Base-by-base conservation (phyloP, 2,888 invertebrate species). In the Saturnia pavonia region DNA sequence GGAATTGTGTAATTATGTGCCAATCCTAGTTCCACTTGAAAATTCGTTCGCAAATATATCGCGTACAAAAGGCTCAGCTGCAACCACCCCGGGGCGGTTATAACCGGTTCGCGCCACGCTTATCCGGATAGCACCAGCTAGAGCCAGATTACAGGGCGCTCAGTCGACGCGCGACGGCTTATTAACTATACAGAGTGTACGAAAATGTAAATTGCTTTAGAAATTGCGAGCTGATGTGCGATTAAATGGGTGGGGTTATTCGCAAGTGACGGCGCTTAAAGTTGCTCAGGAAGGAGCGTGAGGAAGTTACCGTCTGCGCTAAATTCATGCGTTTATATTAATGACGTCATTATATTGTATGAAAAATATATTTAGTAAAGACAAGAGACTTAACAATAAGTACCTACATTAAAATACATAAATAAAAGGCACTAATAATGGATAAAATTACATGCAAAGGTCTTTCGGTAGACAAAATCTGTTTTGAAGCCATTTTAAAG, bases 151-250 rank as follows among this genome's bases (percentile, higher is more conserved):
- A 86, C 83, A 85, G 82, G 78, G 81, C 77, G 77, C 80, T 65
- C 65, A 65, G 77, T 76, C 77, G 78, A 80, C 77, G 82, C 75
- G 74, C 75, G 74, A 76, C 78, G 78, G 80, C 82, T 85, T 86
- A 87, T 86, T 87, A 85, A 87, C 79, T 81, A 65, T 65, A 65
- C 65, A 8, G 40, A n/a, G 40, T 65, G 65, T 65, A 65, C 65
- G 65, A 65, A 83, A 86, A 87, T 87, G 87, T 80, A 87, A 86
- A 87, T 87, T 83, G 81, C 80, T 78, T 78, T 70, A 77, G 82
- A 81, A 86, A 85, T 84, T 83, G 82, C 80, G 74, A 77, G 79
- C 76, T 79, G 78, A 77, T 78, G 78, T 77, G 78, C 76, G 76
- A 78, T 76, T 81, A 84, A 84, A 85, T 80, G 79, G 81, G 75